phyloP scores from a whole-genome alignment of 2,113 vertebrate species.

The Onychostruthus taczanowskii region DNA sequence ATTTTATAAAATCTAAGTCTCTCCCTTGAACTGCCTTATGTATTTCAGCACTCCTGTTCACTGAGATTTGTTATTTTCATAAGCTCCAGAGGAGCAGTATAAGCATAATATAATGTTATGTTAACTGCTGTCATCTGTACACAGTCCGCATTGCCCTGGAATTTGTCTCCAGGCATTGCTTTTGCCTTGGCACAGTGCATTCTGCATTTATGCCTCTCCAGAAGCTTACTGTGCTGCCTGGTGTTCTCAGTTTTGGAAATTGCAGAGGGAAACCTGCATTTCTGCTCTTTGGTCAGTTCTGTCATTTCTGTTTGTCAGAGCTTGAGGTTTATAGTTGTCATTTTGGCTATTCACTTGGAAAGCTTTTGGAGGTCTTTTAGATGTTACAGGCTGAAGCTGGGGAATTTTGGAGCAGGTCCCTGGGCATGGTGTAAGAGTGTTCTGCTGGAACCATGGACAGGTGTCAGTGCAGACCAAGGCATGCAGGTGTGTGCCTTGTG shows the following conservation, averaged over 20 bases:
- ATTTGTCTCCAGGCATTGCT: neutral
- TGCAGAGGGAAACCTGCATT: neutral
- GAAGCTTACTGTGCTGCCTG: neutral
- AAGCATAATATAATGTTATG: neutral
- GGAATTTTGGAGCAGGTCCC: neutral
- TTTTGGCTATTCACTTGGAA: neutral
- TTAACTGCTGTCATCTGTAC: neutral
- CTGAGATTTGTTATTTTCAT: neutral
- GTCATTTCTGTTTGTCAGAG: neutral
- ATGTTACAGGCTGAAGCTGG: neutral
- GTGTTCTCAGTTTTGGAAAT: neutral
- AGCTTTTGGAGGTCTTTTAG: neutral
- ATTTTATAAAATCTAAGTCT: neutral
- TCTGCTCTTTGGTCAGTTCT: neutral
- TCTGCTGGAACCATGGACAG: neutral
- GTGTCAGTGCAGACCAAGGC: neutral
- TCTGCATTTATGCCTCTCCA: neutral
- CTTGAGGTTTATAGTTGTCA: neutral
- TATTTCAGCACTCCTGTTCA: neutral
- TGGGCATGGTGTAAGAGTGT: neutral
- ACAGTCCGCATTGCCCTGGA: neutral
- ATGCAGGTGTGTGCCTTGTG: fast-evolving
- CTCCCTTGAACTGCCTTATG: neutral
- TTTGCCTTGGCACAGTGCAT: neutral
- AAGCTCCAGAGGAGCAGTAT: neutral